Evolutionary conservation across 1,140 invertebrate genomes (phyloP), one percentile per base, ranked within the genome.

Genomic region (Drosophila arizonae): DNA sequence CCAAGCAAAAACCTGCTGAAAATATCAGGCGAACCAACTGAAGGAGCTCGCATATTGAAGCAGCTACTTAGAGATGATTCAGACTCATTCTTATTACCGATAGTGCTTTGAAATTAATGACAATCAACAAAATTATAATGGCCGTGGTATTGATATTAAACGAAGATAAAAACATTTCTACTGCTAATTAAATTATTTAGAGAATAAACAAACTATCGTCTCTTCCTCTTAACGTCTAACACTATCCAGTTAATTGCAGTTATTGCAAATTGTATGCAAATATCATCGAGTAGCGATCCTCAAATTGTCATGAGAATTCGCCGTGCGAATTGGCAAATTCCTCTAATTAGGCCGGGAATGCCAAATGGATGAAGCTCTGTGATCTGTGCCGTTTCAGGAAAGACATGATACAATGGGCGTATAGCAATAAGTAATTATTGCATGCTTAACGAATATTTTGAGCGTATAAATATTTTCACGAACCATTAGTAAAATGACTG

Each of bases 321-420:
- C 67, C 79, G 79, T 79, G 60, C 39, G 52, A 79, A 58, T 76
- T 33, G 55, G 48, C 65, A 67, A 65, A 52, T 62, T 64, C 36
- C n/a, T 13, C 66, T 76, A 67, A 82, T 82, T 76, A 79, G 36
- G 15, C 11, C 46, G 56, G 46, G 70, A 81, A 81, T 77, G 79
- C 79, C 41, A 77, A 55, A 57, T 43, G 24, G 30, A 52, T 36
- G 13, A 60, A 67, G 39, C 64, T 55, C 48, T 61, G 64, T 72
- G 50, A 68, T 68, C 70, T 72, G 30, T 61, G 57, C 48, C 63
- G 63, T 48, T 54, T 52, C 51, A 57, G 41, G 55, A 60, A 30
- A 8, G 24, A 21, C 39, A 26, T 57, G 13, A 45, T 45, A 45
- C 26, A 9, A 26, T 21, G 21, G 21, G 21, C 46, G 10, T 6